phyloP scores from a whole-genome alignment of 2,888 invertebrate species.

The Hecatera dysodea region DNA sequence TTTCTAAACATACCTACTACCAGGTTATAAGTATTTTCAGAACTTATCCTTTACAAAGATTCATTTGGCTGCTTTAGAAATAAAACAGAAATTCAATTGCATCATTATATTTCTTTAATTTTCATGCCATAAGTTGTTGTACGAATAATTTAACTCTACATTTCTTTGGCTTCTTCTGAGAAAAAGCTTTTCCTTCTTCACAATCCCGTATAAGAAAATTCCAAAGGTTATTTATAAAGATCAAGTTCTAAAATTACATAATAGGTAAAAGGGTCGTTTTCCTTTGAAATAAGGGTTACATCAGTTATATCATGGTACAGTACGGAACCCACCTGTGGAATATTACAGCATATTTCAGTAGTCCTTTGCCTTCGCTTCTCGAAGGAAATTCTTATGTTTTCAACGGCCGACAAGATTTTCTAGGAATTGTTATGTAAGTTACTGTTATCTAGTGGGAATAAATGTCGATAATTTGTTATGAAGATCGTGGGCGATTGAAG shows the following conservation, averaged over 20 bases:
- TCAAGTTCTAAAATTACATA: conserved; percentile 29
- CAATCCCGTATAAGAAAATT: conserved; percentile 17
- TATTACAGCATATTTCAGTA: conserved; percentile 26
- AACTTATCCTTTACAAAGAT: not conserved
- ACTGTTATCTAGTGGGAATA: not conserved
- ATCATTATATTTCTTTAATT: not conserved
- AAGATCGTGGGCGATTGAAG: conserved; percentile 1
- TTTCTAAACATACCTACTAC: conserved; percentile 4
- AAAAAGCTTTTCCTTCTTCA: conserved; percentile 1
- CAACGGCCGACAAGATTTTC: not conserved
- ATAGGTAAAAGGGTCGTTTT: not conserved
- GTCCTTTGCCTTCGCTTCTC: not conserved
- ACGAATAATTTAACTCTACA: conserved; percentile 1
- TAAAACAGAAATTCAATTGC: conserved; percentile 16
- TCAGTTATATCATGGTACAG: conserved; percentile 23
- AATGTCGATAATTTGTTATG: conserved; percentile 3
- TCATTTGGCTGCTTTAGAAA: conserved; percentile 15
- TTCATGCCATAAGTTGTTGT: conserved; percentile 7
- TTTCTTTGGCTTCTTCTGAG: conserved; percentile 30
- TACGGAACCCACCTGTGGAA: not conserved
- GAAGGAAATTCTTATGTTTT: not conserved
- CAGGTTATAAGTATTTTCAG: too few relatives aligned
- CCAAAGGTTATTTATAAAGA: conserved; percentile 3
- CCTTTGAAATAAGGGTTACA: not conserved
- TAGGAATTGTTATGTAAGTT: not conserved